Conservation (phyloP, 1,140 invertebrate species). For the Temnothorax curvispinosus region DNA sequence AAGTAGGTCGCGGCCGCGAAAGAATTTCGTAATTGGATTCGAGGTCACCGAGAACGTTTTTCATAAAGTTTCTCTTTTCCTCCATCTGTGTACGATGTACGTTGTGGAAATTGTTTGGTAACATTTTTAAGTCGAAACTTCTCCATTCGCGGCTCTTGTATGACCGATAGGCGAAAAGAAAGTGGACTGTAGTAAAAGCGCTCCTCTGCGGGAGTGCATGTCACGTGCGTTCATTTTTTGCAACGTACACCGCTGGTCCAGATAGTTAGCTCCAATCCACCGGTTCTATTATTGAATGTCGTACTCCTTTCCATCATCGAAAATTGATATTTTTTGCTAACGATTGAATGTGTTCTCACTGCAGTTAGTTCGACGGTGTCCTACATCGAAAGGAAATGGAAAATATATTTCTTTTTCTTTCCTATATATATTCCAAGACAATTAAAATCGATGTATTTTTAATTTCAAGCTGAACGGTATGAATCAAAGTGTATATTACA, state of each 20-base stretch:
- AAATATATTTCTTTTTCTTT: not conserved
- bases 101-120: slow-evolving; percentile 37
- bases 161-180: not conserved
- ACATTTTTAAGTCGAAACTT: slow-evolving; percentile 38
- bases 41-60: not conserved
- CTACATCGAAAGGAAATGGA: not conserved
- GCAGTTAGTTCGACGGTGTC: not conserved
- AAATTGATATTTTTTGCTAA: slow-evolving; percentile 32
- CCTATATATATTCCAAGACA: not conserved
- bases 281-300: slow-evolving; percentile 42
- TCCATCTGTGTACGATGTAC: slow-evolving; percentile 12
- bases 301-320: slow-evolving; percentile 23
- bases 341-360: not conserved
- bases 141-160: not conserved
- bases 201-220: not conserved
- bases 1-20: not conserved
- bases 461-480: not conserved
- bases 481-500: not conserved
- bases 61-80: not conserved
- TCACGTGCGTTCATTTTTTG: slow-evolving; percentile 34
- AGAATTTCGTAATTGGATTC: slow-evolving; percentile 27
- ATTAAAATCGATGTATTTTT: slow-evolving; percentile 36
- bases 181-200: not conserved
- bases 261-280: slow-evolving; percentile 13
- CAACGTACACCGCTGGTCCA: not conserved